These are phyloP conservation scores for Armadillidium nasatum DNA, from an alignment of 1,140 invertebrate species.

Conservation along the genomic window DNA sequence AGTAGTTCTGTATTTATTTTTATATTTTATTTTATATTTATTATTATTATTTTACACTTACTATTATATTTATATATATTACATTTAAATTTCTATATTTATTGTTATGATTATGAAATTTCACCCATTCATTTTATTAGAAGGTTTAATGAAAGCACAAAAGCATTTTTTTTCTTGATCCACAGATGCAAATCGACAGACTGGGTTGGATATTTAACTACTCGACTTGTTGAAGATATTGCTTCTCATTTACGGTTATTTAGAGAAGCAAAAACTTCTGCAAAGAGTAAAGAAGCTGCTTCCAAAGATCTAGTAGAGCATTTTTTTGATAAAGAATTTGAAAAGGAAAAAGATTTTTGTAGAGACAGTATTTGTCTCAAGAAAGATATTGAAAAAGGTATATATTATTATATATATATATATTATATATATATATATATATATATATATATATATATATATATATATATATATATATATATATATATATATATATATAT, in stretches of 20 bases:
- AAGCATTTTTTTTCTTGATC: no score
- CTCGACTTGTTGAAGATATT: conserved; percentile 41
- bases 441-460: conserved; percentile 11
- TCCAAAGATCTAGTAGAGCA: conserved; percentile 36
- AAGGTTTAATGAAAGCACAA: no score
- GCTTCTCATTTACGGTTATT: conserved; percentile 40
- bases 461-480: conserved; percentile 5
- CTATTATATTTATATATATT: no score
- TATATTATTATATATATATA: background rate
- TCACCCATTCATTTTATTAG: no score
- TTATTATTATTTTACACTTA: no score
- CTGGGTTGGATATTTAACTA: conserved; percentile 43
- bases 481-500: conserved; percentile 2
- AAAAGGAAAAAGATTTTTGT: conserved; percentile 41
- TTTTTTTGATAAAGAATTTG: conserved; percentile 40
- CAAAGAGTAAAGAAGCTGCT: conserved; percentile 26
- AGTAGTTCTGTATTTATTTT: no score
- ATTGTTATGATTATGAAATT: no score
- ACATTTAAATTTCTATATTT: no score
- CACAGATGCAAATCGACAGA: conserved; percentile 40
- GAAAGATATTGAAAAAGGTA: conserved; percentile 40
- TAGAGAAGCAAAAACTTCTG: conserved; percentile 34
- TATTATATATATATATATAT: conserved; percentile 13
- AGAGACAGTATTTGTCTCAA: conserved; percentile 41
- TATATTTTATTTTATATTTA: no score